These are phyloP conservation scores for Drosophila aff. DNA, from an alignment of 1,140 invertebrate species.

Conservation along the genomic window DNA sequence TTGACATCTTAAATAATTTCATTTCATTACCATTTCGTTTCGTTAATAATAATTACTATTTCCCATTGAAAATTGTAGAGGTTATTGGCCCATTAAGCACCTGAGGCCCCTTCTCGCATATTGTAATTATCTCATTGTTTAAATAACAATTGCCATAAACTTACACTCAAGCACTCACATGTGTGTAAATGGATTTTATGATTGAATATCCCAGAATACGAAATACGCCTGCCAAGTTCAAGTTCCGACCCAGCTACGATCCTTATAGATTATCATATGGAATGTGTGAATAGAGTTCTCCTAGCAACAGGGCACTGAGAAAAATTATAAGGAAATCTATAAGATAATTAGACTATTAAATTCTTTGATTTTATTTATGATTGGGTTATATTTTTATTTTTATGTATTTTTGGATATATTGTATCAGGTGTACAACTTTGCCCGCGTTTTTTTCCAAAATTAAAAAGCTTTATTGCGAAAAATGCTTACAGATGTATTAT, in stretches of 20 bases:
- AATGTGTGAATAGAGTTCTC: not conserved
- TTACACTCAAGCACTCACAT: conserved; percentile 2
- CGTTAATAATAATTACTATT: not conserved
- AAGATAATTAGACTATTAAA: not conserved
- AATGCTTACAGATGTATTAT: no score
- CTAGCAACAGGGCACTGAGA: conserved; percentile 5
- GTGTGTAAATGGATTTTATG: conserved; percentile 14
- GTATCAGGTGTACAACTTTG: no score
- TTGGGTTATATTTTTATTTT: no score
- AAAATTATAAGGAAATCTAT: not conserved
- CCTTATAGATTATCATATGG: not conserved
- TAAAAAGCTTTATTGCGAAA: no score
- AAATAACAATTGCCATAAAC: conserved; percentile 27
- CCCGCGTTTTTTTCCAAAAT: no score
- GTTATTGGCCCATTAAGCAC: conserved; percentile 7
- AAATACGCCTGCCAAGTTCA: conserved; percentile 39
- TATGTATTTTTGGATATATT: no score
- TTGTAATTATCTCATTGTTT: conserved; percentile 36
- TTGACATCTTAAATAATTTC: not conserved
- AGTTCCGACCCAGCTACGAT: conserved; percentile 31
- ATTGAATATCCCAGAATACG: not conserved
- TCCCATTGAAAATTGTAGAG: not conserved
- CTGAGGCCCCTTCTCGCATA: not conserved
- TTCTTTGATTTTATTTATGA: no score
- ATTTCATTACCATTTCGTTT: not conserved